Conservation (phyloP, 2,888 invertebrate species). For the Therioaphis trifolii region DNA sequence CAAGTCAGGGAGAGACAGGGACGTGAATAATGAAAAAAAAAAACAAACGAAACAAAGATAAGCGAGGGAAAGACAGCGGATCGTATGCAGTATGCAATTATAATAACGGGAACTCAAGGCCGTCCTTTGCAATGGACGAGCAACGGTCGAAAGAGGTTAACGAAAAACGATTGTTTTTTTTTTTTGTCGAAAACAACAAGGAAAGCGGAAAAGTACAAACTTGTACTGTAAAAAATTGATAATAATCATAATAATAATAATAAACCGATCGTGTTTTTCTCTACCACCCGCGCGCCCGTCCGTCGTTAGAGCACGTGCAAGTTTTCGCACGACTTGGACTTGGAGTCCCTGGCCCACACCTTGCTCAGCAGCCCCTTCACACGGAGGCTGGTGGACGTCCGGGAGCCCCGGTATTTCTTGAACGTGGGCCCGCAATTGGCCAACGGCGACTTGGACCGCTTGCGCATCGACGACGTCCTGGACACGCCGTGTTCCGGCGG, state of each 20-base stretch:
- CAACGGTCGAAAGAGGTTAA: neutral
- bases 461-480: constrained; percentile 54
- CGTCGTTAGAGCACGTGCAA: constrained; percentile 82
- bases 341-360: constrained; percentile 89
- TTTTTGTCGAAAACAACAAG: too few relatives aligned
- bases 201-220: too few relatives aligned
- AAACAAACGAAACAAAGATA: neutral
- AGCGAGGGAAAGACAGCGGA: too few relatives aligned
- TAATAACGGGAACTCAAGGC: too few relatives aligned
- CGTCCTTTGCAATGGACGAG: too few relatives aligned
- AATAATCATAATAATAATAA: too few relatives aligned
- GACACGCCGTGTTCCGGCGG: constrained; percentile 64
- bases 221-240: neutral
- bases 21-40: too few relatives aligned
- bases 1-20: too few relatives aligned
- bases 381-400: constrained; percentile 75
- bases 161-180: neutral
- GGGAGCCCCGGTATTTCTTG: constrained; percentile 73
- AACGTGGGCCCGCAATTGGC: constrained; percentile 70
- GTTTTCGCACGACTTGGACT: constrained; percentile 92
- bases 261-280: neutral
- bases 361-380: constrained; percentile 85
- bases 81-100: too few relatives aligned
- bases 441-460: constrained; percentile 69
- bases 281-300: neutral